Evolutionary conservation across 2,113 vertebrate genomes (phyloP), one percentile per base, ranked within the genome.

Genomic region (Siniperca knerii): DNA sequence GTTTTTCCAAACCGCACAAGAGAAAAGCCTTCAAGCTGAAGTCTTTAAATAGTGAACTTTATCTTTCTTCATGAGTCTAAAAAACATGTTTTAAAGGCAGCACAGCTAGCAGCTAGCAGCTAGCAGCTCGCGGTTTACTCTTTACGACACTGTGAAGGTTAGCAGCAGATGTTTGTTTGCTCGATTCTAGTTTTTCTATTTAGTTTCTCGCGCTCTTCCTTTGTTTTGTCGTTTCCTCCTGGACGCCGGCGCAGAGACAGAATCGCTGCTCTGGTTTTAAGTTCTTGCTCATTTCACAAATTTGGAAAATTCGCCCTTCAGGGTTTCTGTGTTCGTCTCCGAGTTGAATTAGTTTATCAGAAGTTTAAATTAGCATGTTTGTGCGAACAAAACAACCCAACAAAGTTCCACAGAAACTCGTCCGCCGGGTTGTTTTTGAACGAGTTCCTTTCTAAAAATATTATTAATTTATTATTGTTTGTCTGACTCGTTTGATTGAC

Each of bases 401-500:
- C 37, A 35, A 71, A n/a, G 12, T 40, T 18, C 18, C 37, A 23
- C 20, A n/a, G 5, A 20, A 50, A 5, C 15, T 46, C 44, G 44
- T 3, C 12, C 4, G 29, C 52, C 20, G 35, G 21, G 35, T 68
- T 72, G 54, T 67, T 89, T 44, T 66, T 81, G 67, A 8, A 37
- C 1, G 12, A 8, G 66, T 76, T 87, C 10, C 42, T 50, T 23
- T 55, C 61, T 73, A 69, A 84, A 81, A 77, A 16, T 23, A 16
- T 81, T 9, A n/a, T 8, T 6, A 37, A 3, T 2, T 37, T 44
- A 44, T 10, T 44, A 44, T 9, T 29, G 7, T 54, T 54, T 21
- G 52, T 54, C 7, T 20, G 52, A 67, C 50, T 21, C 15, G 12
- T 52, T 52, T 85, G 89, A 91, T 11, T 89, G 89, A 77, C 87